These are phyloP conservation scores for Yponomeuta evonymella DNA, from an alignment of 2,888 invertebrate species.

Conservation along the genomic window DNA sequence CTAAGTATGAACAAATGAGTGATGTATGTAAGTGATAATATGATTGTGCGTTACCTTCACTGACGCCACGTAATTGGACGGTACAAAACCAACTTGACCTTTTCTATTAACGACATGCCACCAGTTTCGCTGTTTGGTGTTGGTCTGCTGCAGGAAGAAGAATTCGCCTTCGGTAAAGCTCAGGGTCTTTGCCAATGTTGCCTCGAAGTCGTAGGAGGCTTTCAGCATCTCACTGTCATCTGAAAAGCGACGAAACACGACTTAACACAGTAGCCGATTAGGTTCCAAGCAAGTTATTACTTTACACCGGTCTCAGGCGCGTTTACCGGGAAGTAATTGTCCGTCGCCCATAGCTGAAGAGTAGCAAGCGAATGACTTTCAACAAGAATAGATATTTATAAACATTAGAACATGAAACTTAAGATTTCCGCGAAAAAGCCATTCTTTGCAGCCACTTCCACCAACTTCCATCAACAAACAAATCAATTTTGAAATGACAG, in stretches of 20 bases:
- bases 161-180: conserved; percentile 88
- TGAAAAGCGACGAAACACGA: conserved; percentile 41
- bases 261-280: not conserved
- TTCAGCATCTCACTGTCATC: conserved; percentile 88
- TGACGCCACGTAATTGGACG: conserved; percentile 89
- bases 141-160: conserved; percentile 86
- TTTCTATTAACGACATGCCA: conserved; percentile 91
- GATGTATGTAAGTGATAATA: not conserved
- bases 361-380: conserved; percentile 1
- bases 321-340: conserved; percentile 34
- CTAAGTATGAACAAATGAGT: not conserved
- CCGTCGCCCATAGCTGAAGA: conserved; percentile 44
- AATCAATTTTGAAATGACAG: conserved; percentile 12
- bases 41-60: conserved; percentile 77
- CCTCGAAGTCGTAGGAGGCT: conserved; percentile 89
- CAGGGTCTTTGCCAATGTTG: conserved; percentile 87
- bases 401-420: conserved; percentile 17
- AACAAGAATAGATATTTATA: conserved; percentile 15
- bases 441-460: not conserved
- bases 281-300: not conserved
- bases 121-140: conserved; percentile 89
- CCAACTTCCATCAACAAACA: conserved; percentile 12
- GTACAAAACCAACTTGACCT: conserved; percentile 90
- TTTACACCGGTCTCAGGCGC: conserved; percentile 24
- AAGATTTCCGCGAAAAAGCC: not conserved